These are phyloP conservation scores for Cyphomyrmex costatus DNA, from an alignment of 1,140 invertebrate species.

Conservation along the genomic window DNA sequence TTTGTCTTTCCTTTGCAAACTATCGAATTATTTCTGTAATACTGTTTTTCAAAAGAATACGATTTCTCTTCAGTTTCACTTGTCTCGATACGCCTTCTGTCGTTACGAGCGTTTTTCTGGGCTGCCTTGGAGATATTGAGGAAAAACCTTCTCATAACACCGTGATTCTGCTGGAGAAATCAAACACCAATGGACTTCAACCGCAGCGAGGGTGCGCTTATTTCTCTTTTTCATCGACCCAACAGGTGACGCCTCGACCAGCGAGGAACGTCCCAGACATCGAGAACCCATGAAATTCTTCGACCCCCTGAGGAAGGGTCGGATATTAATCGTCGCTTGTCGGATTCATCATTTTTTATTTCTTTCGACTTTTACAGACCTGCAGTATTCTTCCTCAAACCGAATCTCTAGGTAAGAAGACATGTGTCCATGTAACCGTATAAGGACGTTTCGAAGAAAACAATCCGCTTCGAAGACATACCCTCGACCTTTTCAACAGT, in stretches of 20 bases:
- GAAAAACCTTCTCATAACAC: constrained; percentile 19
- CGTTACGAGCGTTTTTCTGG: constrained; percentile 23
- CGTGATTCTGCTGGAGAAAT: not conserved
- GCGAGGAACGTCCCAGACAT: not conserved
- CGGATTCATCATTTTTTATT: constrained; percentile 18
- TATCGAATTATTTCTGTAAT: not conserved
- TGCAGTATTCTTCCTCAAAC: not conserved
- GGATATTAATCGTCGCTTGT: constrained; percentile 43
- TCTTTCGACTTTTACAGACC: not conserved
- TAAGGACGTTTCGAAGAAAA: constrained; percentile 49
- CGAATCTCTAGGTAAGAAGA: not conserved
- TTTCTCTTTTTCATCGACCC: constrained; percentile 38
- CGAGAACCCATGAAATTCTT: constrained; percentile 9
- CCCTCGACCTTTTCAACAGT: not conserved
- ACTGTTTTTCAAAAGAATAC: not conserved
- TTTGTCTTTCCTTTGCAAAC: not conserved
- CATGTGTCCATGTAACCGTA: constrained; percentile 28
- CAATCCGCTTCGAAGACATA: not conserved
- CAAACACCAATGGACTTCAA: not conserved
- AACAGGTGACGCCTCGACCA: constrained; percentile 45
- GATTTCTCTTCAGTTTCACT: not conserved
- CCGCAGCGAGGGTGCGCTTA: constrained; percentile 5
- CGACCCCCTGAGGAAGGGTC: constrained; percentile 19
- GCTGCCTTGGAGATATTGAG: not conserved
- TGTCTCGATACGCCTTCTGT: not conserved